These are phyloP conservation scores for Lacerta bilineata DNA, from an alignment of 2,797 vertebrate genomes.

Conservation along the genomic window DNA sequence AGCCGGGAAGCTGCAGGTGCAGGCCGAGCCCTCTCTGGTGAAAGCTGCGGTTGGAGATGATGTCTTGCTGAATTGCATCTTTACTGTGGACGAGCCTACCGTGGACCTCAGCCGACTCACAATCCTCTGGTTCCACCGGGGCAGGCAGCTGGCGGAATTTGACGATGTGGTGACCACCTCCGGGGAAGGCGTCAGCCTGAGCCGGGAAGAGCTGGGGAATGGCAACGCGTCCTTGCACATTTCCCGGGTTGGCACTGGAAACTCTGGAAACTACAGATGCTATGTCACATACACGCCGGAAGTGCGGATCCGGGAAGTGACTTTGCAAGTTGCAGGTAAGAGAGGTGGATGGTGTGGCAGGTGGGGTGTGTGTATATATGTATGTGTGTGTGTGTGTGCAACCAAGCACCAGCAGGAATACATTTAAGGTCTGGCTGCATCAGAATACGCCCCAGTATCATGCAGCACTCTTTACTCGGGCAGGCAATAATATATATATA, in stretches of 20 bases:
- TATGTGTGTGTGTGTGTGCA: too few species aligned
- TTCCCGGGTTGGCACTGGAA: not conserved
- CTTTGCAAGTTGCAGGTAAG: slow-evolving; percentile 46
- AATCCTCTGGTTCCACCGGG: slow-evolving; percentile 50
- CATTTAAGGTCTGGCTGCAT: not conserved
- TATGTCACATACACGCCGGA: slow-evolving; percentile 34
- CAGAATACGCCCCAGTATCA: not conserved
- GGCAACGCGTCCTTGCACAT: slow-evolving; percentile 47
- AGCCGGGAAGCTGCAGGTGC: slow-evolving; percentile 31
- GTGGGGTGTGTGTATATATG: too few species aligned
- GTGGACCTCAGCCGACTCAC: slow-evolving; percentile 7
- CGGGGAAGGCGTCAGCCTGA: slow-evolving; percentile 20
- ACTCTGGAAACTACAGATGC: slow-evolving; percentile 48
- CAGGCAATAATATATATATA: not conserved
- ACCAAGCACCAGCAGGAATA: not conserved
- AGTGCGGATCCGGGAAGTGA: slow-evolving; percentile 17
- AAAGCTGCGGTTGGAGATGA: slow-evolving; percentile 25
- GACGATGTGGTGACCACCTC: slow-evolving; percentile 22
- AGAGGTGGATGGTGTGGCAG: not conserved
- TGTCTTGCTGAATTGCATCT: slow-evolving; percentile 36
- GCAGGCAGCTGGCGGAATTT: slow-evolving; percentile 41
- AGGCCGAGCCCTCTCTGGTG: not conserved
- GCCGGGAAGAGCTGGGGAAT: slow-evolving; percentile 31
- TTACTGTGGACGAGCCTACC: not conserved
- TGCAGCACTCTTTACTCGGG: not conserved